Evolutionary conservation across 2,888 invertebrate genomes (phyloP), one percentile per base, ranked within the genome.

Genomic region (Scaptomyza reducta): DNA sequence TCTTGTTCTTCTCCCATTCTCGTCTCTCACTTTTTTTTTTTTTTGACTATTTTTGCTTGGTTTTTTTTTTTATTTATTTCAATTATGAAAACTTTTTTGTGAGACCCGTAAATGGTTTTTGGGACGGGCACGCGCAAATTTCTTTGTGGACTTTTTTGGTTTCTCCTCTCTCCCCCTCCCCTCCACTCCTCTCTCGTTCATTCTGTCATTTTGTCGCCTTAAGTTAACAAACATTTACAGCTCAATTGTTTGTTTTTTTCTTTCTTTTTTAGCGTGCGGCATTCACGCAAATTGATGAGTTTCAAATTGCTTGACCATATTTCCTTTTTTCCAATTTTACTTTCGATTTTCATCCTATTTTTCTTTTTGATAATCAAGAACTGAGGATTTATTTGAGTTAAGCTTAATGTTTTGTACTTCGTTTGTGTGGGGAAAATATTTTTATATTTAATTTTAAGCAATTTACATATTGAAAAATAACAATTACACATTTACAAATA

Each of bases 1-100:
- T 46, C 14, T 63, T 54, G 13, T 70, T 44, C 45, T 66, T 56
- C 29, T 16, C 6, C 5, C n/a, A 4, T n/a, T n/a, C 14, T 14
- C 14, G 3, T 38, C 38, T 9, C 14, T 14, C 38, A 3, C 14
- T 14, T 10, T 46, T 16, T 18, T n/a, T 22, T 31, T 14, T 10
- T 7, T 55, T 68, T 11, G 55, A 46, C 55, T 70, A 44, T 60
- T 62, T 61, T 63, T 25, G n/a, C n/a, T n/a, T n/a, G n/a, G 35
- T 45, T 50, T 55, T 44, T 45, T 10, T 18, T 56, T 35, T 72
- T 74, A 67, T 79, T 63, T 76, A 77, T 82, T 85, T 85, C 81
- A 81, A 81, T 81, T 84, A 81, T 84, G 71, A 84, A 84, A 81
- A 81, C 57, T 78, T 78, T 76, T 71, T 56, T 61, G 49, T 5